phyloP scores from a whole-genome alignment of 2,113 vertebrate species.

The Ardeotis arabs region DNA sequence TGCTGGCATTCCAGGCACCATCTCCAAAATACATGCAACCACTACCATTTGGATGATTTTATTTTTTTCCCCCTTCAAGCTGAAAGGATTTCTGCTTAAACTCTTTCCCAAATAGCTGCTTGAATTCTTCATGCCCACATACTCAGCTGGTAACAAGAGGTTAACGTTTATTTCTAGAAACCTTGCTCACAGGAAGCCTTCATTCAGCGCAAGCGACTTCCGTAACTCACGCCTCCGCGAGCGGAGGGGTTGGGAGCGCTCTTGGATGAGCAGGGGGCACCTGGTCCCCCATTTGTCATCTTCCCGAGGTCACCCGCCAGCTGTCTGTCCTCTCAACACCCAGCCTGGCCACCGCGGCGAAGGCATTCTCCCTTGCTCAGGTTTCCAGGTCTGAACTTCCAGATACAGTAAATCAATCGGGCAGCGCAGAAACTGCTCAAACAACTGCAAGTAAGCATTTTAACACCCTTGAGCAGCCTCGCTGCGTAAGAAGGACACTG shows the following conservation, averaged over 20 bases:
- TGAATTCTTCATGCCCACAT: neutral
- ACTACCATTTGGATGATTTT: neutral
- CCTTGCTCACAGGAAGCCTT: conserved; percentile 77
- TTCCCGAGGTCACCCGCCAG: conserved; percentile 81
- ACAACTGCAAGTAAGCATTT: conserved; percentile 57
- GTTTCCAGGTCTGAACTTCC: conserved; percentile 75
- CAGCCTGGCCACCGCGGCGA: conserved; percentile 66
- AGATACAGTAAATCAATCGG: conserved; percentile 71
- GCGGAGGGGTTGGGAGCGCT: conserved; percentile 44
- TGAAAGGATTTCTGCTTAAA: neutral
- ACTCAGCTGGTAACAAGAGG: conserved; percentile 14
- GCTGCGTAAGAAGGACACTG: conserved; percentile 27
- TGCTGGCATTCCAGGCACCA: rapidly evolving
- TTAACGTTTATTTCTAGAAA: conserved; percentile 62
- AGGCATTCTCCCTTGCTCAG: conserved; percentile 73
- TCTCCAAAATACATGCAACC: neutral
- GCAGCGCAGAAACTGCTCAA: neutral
- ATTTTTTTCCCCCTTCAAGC: neutral
- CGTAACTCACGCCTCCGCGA: conserved; percentile 57
- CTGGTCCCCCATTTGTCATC: conserved; percentile 87
- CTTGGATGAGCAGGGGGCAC: conserved; percentile 74
- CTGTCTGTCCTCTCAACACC: conserved; percentile 86
- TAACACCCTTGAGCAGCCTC: neutral
- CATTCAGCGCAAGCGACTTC: conserved; percentile 69
- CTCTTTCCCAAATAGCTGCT: neutral